Percentiles rank a stretch among this genome's conserved stretches.
These are phyloP conservation scores for Drosophila demipolita DNA, from an alignment of 2,888 invertebrate species.

Conservation along the genomic window DNA sequence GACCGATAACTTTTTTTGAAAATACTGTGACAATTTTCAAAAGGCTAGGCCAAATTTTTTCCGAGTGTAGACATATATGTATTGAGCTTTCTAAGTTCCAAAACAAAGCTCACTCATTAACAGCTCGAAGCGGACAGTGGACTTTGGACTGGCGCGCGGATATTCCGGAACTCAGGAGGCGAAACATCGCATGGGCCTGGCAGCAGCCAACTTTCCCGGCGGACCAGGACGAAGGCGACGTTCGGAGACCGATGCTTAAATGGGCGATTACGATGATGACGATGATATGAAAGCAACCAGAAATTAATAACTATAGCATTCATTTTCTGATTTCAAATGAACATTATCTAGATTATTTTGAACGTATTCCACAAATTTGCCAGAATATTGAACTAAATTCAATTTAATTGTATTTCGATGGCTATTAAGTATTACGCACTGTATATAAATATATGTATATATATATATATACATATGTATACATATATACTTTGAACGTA, in stretches of 20 bases:
- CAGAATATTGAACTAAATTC: conserved; percentile 20
- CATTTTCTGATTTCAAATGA: conserved; percentile 10
- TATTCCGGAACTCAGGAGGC: conserved; percentile 96
- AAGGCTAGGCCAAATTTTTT: not conserved
- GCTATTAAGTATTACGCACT: conserved; percentile 36
- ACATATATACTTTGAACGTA: conserved; percentile 23
- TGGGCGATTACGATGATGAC: conserved; percentile 22
- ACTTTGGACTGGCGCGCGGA: conserved; percentile 94
- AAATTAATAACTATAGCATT: conserved; percentile 6
- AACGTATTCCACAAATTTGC: conserved; percentile 13
- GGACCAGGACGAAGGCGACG: conserved; percentile 96
- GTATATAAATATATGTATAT: conserved; percentile 53
- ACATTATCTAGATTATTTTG: conserved; percentile 23
- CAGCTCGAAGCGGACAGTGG: conserved; percentile 90
- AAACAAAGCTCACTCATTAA: not conserved
- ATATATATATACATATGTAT: conserved; percentile 30
- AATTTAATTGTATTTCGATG: conserved; percentile 15
- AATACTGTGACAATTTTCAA: not conserved
- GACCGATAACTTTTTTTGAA: not conserved
- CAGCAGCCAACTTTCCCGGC: conserved; percentile 94
- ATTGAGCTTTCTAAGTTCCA: not conserved
- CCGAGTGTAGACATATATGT: not conserved
- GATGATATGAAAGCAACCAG: conserved; percentile 33
- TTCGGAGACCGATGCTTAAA: conserved; percentile 85
- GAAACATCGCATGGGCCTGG: conserved; percentile 95